A percentile compares a stretch with the other conserved stretches of the same genome.
Conservation (phyloP, 2,113 vertebrate genomes). For the Cephalopholis sonnerati region DNA sequence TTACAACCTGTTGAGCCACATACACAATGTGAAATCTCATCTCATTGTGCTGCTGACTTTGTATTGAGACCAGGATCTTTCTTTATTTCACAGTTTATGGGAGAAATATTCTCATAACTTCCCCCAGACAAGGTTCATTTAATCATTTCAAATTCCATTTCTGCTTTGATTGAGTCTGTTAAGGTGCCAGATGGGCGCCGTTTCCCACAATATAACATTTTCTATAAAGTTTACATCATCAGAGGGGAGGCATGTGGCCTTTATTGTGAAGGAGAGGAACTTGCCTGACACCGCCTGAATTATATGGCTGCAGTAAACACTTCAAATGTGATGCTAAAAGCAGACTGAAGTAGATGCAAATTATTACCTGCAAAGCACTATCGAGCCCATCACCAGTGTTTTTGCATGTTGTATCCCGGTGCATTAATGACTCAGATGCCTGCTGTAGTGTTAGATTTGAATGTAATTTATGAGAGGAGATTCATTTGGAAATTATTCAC, state of each 20-base stretch:
- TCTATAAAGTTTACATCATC: conserved; percentile 36
- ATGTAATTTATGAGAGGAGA: background rate
- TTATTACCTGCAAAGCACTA: conserved; percentile 19
- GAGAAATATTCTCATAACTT: conserved; percentile 31
- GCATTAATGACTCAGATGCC: background rate
- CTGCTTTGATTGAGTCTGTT: conserved; percentile 29
- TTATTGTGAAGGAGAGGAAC: conserved; percentile 6
- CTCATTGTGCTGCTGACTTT: conserved; percentile 13
- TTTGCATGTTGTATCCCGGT: conserved; percentile 22
- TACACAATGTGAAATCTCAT: conserved; percentile 2
- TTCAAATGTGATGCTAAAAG: conserved; percentile 21
- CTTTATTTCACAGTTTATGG: conserved; percentile 27
- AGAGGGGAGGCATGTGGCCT: background rate
- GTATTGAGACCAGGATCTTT: conserved; percentile 4
- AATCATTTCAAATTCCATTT: conserved; percentile 44
- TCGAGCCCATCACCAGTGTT: background rate
- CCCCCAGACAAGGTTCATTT: conserved; percentile 29
- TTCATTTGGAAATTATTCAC: background rate
- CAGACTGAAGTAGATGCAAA: conserved; percentile 46
- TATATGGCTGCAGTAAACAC: conserved; percentile 18
- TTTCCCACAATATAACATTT: conserved; percentile 33
- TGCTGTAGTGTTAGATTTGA: background rate
- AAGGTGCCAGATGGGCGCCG: conserved; percentile 43
- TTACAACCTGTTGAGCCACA: background rate
- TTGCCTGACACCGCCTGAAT: background rate